Evolutionary conservation across 2,113 vertebrate genomes (phyloP).

Genomic region (Genyomyrus donnyi): DNA sequence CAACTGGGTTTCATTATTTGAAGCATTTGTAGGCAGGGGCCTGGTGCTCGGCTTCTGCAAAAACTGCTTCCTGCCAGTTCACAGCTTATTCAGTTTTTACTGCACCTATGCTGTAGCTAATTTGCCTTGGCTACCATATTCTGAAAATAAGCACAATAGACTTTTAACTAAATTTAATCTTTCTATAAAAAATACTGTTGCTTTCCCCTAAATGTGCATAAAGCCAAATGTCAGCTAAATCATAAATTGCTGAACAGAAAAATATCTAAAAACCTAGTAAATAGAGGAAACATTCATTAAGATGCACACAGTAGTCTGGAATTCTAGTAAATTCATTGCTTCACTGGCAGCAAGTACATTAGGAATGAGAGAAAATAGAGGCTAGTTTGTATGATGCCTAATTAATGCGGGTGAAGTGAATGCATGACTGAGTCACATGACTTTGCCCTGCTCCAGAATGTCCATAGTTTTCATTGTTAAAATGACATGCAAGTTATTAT

Average conservation of each 20-base stretch:
- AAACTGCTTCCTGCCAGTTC: not conserved
- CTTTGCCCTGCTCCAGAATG: not conserved
- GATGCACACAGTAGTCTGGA: not conserved
- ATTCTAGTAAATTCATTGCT: not conserved
- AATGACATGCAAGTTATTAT: not conserved
- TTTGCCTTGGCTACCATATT: not conserved
- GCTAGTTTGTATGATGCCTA: not conserved
- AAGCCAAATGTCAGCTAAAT: not conserved
- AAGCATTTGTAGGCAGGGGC: not conserved
- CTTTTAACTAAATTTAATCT: not conserved
- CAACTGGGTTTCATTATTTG: not conserved
- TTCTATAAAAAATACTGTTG: not conserved
- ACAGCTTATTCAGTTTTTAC: not conserved
- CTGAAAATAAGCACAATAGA: not conserved
- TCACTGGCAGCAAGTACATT: not conserved
- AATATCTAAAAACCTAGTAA: not conserved
- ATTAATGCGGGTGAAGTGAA: not conserved
- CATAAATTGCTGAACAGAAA: not conserved
- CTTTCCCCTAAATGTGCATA: not conserved
- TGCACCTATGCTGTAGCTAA: not conserved
- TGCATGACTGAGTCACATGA: not conserved
- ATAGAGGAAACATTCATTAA: not conserved
- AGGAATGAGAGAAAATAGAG: not conserved
- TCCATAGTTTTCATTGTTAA: not conserved
- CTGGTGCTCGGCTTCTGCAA: not conserved